Evolutionary conservation across 2,113 vertebrate species (phyloP), one percentile per base, ranked within the genome.

Genomic region (Ibidorhyncha struthersii): DNA sequence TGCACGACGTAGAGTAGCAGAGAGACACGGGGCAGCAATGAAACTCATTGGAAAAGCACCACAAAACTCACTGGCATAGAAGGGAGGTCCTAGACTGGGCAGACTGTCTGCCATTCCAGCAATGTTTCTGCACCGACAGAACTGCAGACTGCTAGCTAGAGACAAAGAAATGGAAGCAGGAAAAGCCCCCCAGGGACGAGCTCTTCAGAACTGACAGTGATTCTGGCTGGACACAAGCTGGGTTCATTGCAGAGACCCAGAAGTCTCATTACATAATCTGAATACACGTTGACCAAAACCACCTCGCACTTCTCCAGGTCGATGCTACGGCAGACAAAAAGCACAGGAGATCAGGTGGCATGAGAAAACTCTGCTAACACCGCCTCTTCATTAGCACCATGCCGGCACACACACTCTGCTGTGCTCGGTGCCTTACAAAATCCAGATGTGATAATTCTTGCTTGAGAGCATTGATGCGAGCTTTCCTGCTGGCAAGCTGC

Each of bases 321-420:
- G 2, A 25, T 18, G 59, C 50, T 32, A 15, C 30, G 29, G 17
- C 20, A 32, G 38, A 12, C 38, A 43, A 52, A 50, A 50, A 52
- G 59, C 55, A 45, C 12, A 5, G 38, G 43, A 65, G 74, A 56
- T 38, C 9, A 27, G 50, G 41, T 11, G 45, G 73, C 80, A 41
- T 1, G 8, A 66, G 43, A 58, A 36, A 50, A 11, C 61, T n/a
- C 22, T 19, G 36, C 59, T 19, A 21, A 22, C 16, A 10, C 43
- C 9, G 0, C 43, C 8, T 32, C 50, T 78, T 38, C 8, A 0
- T 18, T 5, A 40, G 61, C 14, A 3, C 32, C 12, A 1, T 8
- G 47, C 36, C 38, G 27, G 66, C 73, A 34, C 59, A 21, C 53
- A 34, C 21, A 50, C n/a, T 20, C 40, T 1, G 2, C 36, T 10